Conservation (phyloP, 2,113 vertebrate species). For the Syngnathoides biaculeatus region DNA sequence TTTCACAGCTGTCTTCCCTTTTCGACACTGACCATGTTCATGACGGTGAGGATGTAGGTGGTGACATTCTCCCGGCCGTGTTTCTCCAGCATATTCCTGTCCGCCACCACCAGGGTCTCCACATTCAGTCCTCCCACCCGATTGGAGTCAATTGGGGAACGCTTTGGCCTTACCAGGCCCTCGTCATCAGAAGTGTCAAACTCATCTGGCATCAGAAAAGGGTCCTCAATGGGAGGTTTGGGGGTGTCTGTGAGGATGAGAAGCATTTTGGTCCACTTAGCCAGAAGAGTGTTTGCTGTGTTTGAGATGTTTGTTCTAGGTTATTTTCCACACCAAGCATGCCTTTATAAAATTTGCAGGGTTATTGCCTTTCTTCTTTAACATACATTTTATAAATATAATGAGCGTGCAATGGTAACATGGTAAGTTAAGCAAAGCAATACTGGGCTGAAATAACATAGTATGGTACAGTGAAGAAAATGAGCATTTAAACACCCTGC, state of each 20-base stretch:
- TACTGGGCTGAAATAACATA: no score
- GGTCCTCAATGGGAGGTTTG: constrained; percentile 78
- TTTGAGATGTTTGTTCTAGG: background rate
- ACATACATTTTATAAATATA: background rate
- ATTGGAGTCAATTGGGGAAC: constrained; percentile 82
- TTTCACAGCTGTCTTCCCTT: background rate
- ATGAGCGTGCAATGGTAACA: no score
- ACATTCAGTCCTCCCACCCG: constrained; percentile 84
- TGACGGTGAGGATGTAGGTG: constrained; percentile 93
- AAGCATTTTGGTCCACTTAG: background rate
- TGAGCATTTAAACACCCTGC: no score
- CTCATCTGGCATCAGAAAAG: constrained; percentile 80
- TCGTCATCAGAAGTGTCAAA: constrained; percentile 61
- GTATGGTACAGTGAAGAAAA: no score
- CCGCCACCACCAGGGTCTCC: constrained; percentile 96
- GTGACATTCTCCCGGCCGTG: constrained; percentile 92
- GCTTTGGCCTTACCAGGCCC: constrained; percentile 73
- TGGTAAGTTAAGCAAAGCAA: no score
- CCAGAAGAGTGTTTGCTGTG: background rate
- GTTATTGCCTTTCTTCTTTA: background rate
- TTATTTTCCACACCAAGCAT: background rate
- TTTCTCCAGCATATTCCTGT: constrained; percentile 95
- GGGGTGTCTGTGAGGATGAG: constrained; percentile 76
- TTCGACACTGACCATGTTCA: constrained; percentile 89
- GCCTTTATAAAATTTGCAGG: background rate